Evolutionary conservation across 1,140 invertebrate genomes (phyloP), one percentile per base, ranked within the genome.

Genomic region (Trichomalopsis sarcophagae): DNA sequence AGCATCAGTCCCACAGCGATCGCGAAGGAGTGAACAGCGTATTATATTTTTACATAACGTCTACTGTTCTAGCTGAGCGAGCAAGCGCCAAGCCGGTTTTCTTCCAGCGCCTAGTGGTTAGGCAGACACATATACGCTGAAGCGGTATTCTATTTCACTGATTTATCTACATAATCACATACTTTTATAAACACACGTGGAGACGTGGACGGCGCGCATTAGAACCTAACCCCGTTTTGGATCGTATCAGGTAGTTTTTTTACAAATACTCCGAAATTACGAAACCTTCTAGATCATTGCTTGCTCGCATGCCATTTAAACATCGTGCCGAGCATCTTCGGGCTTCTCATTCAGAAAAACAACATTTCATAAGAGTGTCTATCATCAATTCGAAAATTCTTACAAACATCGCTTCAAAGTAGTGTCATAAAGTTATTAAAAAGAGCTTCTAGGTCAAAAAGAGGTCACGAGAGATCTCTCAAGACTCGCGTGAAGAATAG

Each of bases 111-210:
- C 21, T 62, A 17, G 3, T 21, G 55, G 17, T 69, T 13, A 69
- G 10, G 23, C 30, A 33, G 2, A 33, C 23, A 17, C 30, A 10
- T 27, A 71, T 71, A 71, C 69, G 33, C 23, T 30, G 9, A 33
- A 27, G 10, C 69, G 30, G 55, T 62, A n/a, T 62, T 62, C 17
- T 62, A 62, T 62, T 62, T 62, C 55, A 62, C 21, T 21, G 55
- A 62, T 62, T 2, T 50, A 62, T 21, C 17, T 62, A 21, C 55
- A n/a, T 62, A 62, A 62, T 62, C 55, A 62, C 21, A n/a, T 62
- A 62, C 55, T 62, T 62, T 62, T 62, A 21, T 71, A 33, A 71
- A 71, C 11, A 71, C 69, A 71, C 27, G 69, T 71, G 69, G 69
- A 21, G n/a, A 21, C 17, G 40, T 44, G 40, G 10, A 71, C 27